Conservation (phyloP, 2,797 vertebrate species). For the Sebastes glaucus region DNA sequence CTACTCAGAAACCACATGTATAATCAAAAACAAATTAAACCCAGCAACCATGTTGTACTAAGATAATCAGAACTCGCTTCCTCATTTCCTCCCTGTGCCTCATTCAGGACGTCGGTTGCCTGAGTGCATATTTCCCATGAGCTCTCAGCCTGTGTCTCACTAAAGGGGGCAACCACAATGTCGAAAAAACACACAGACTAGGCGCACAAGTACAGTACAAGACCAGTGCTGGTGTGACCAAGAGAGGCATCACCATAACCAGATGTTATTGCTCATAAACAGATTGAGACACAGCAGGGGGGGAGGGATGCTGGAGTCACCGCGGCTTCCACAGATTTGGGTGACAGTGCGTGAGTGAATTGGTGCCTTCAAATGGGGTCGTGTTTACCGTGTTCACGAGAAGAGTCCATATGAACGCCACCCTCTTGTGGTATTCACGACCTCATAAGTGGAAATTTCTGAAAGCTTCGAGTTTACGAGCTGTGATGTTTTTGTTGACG, state of each 20-base stretch:
- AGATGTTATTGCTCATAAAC: constrained; percentile 60
- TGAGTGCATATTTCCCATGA: constrained; percentile 80
- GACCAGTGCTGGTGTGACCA: constrained; percentile 30
- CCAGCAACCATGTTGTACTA: constrained; percentile 56
- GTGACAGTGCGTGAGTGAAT: constrained; percentile 33
- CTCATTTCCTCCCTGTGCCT: constrained; percentile 72
- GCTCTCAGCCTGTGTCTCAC: constrained; percentile 51
- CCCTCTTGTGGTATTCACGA: too few species aligned
- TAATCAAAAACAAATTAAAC: constrained; percentile 76
- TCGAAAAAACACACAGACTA: constrained; percentile 16
- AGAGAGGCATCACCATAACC: constrained; percentile 46
- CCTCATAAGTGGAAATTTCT: background rate
- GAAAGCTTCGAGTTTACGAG: background rate
- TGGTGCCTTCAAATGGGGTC: too few species aligned
- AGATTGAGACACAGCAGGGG: constrained; percentile 22
- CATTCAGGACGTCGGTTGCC: constrained; percentile 54
- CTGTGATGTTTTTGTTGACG: too few species aligned
- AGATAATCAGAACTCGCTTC: constrained; percentile 68
- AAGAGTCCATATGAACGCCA: too few species aligned
- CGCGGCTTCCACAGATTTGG: background rate
- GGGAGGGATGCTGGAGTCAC: constrained; percentile 33
- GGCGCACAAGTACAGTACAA: background rate
- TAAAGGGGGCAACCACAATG: constrained; percentile 53
- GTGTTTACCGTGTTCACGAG: too few species aligned
- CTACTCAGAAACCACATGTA: constrained; percentile 54